Conservation (phyloP, 2,888 invertebrate species). For the Oscheius sp. region DNA sequence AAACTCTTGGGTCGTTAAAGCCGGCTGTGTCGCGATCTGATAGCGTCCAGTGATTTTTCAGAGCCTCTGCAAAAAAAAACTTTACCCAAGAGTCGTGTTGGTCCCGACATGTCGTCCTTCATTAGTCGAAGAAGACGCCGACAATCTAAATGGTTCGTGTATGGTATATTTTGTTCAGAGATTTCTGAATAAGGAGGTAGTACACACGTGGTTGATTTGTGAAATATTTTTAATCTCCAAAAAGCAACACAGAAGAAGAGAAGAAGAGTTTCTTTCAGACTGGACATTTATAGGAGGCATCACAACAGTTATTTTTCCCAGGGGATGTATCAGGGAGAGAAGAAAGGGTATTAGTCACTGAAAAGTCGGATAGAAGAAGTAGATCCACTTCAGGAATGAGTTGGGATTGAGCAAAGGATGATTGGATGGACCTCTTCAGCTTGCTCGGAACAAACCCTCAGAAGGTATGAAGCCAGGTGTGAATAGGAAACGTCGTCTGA, state of each 20-base stretch:
- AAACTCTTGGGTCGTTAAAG: conserved; percentile 24
- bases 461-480: not conserved
- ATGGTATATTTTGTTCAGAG: not conserved
- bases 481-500: conserved; percentile 2
- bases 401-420: conserved; percentile 13
- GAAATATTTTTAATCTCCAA: not conserved
- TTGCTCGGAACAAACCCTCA: not conserved
- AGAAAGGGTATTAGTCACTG: not conserved
- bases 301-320: not conserved
- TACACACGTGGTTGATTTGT: not conserved
- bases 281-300: not conserved
- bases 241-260: not conserved
- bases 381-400: conserved; percentile 9
- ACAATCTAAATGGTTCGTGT: not conserved
- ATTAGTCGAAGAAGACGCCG: not conserved
- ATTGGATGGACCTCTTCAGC: conserved; percentile 19
- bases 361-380: not conserved
- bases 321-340: not conserved
- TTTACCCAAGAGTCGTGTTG: conserved; percentile 28
- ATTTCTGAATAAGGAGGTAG: not conserved
- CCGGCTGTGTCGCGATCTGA: conserved; percentile 28
- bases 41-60: conserved; percentile 18
- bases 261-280: not conserved
- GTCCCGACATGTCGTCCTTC: conserved; percentile 31
- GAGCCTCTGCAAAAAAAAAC: not conserved